Evolutionary conservation across 2,113 vertebrate species (phyloP), one percentile per base, ranked within the genome.

Genomic region (Sphyrna mokarran): DNA sequence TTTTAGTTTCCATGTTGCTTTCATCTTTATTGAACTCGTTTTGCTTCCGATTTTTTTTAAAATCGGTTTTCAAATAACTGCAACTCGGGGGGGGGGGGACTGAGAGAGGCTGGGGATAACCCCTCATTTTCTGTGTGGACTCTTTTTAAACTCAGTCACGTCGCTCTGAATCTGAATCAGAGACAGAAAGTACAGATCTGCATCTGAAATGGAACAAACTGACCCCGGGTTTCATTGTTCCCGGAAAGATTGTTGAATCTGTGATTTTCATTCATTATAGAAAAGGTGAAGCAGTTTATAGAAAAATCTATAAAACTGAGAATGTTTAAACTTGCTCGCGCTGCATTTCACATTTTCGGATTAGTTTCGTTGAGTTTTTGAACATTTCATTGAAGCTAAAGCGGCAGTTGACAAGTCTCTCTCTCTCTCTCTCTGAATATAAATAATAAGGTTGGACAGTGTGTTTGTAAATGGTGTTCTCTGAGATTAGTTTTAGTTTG

Each of bases 391-490:
- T 95, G 22, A 68, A 48, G 37, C 61, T 68, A 40, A 26, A 40
- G 22, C 40, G 66, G 69, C 93, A 8, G 14, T 5, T 40, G n/a
- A 68, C 23, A 94, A 69, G n/a, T 94, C 18, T 20, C 48, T 54
- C 48, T 54, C 48, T 94, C 18, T 20, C 48, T 54, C 48, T 54
- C 48, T 68, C 63, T 89, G 5, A 14, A 89, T 95, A 66, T 93
- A 54, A 95, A 95, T 72, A 48, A 37, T 22, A 43, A 72, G 94
- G 33, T 66, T 93, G 9, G n/a, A 80, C 96, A 96, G 83, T 94
- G 95, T 96, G 96, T 96, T 96, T 97, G 97, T 97, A 97, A 96
- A 97, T 98, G 97, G 96, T 97, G 96, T 96, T 97, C 95, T 96
- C 96, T 97, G 96, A 48, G 76, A 69, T 96, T 97, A 96, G 85